Base-by-base conservation (phyloP, 1,140 invertebrate species). In the Drosophila albomicans region DNA sequence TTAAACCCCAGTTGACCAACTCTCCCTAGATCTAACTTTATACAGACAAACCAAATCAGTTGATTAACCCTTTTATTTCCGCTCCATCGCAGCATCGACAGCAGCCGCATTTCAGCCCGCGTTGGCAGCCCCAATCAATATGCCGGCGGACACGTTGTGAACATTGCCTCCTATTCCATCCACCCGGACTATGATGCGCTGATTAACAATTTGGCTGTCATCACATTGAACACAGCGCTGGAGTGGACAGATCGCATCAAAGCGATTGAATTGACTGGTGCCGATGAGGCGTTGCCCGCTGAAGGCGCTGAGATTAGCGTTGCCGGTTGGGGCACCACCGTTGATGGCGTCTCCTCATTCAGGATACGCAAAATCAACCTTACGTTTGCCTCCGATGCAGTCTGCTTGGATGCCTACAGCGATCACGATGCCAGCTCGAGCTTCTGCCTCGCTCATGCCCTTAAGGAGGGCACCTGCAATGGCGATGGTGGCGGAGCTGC, bases 191-290 rank as follows among this genome's bases (percentile, higher is more conserved):
- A 92, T 63, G 74, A 76, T 13, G 11, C 79, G 0, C 38, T 93
- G 0, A n/a, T 58, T 20, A 93, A 94, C 69, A 94, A 95, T 73
- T 76, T 95, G 38, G 94, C 93, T 13, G 70, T 95, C 2, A 58
- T 95, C 8, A 78, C 54, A 66, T 49, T 89, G 6, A 75, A 15
- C n/a, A 8, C 64, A 0, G 11, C 77, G 0, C 13, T 88, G 7
- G 0, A 1, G n/a, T 88, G 46, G 38, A 78, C 85, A 0, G 49
- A 74, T 0, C 79, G 91, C 20, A 79, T 75, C 5, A 6, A 59
- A 10, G 41, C 62, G 4, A 63, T 91, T 11, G 30, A 59, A 8
- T 54, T 86, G 67, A 63, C 64, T 15, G 81, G 11, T 3, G 20
- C n/a, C 1, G 56, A 49, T 0, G 72, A 56, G n/a, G 41, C 63